Evolutionary conservation across 1,140 invertebrate species (phyloP), one percentile per base, ranked within the genome.

Genomic region (Euwallacea fornicatus): DNA sequence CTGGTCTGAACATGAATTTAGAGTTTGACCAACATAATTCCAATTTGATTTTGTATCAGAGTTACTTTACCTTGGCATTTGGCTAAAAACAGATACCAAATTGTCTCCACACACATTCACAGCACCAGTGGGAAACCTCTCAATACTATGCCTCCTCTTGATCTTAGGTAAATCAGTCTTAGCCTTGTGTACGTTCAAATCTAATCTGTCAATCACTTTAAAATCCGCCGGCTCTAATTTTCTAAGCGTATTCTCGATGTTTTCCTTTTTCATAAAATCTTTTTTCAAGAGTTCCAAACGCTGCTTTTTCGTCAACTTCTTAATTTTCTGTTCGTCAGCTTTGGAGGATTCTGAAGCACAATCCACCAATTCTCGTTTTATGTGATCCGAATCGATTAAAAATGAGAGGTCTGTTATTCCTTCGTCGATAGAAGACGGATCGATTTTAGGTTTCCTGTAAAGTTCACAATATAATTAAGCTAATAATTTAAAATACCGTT

Each of bases 121-220:
- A 33, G 60, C 16, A n/a, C 66, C 58, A 21, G 79, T 65, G 0
- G 79, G 77, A 72, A 76, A 77, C 73, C 81, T 81, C 60, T 81
- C 81, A 53, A 81, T 79, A 66, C 80, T 82, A 68, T 82, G 79
- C 42, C 81, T 62, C 11, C 81, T 60, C 55, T 76, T 78, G n/a
- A 50, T 46, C 7, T 73, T 61, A 2, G 78, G 70, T 15, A 62
- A 64, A 21, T 79, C 76, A 33, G 72, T 71, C 56, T 76, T 77
- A 7, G 74, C 60, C 64, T 76, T 79, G 7, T 56, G 61, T 9
- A 82, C 80, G 58, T 81, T 81, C 33, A 82, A 74, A 75, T 81
- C 79, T 53, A 82, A 70, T 69, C 71, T 75, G 63, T 82, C 80
- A 21, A 81, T 81, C 7, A 81, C 63, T 72, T 80, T 77, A 44